Evolutionary conservation across 2,888 invertebrate genomes (phyloP).

Genomic region (Ophion ventricosus): DNA sequence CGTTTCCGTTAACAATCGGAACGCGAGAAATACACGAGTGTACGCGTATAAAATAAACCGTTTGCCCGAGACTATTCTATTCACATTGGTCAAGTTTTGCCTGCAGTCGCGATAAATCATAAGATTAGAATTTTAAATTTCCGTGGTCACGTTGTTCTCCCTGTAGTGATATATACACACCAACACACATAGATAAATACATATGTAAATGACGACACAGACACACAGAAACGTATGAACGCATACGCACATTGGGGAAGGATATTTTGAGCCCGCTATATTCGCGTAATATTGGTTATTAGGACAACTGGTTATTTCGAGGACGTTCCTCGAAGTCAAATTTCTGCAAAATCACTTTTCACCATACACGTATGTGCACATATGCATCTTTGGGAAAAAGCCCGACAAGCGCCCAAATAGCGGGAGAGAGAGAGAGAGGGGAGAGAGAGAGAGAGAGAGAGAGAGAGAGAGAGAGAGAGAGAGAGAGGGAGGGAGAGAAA

Average conservation of each 20-base stretch:
- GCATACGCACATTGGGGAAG: neutral
- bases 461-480: constrained; percentile 28
- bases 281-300: neutral
- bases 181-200: neutral
- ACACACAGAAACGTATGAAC: neutral
- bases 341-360: neutral
- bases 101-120: constrained; percentile 80
- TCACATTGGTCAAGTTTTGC: constrained; percentile 41
- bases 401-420: constrained; percentile 52
- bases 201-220: constrained; percentile 50
- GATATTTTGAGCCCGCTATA: neutral
- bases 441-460: constrained; percentile 31
- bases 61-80: constrained; percentile 36
- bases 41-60: constrained; percentile 38
- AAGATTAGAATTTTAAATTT: constrained; percentile 83
- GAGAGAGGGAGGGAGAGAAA: constrained; percentile 9
- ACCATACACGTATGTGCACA: neutral
- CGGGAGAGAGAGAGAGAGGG: constrained; percentile 23
- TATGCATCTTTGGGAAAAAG: constrained; percentile 65
- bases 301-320: neutral
- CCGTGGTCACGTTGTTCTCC: constrained; percentile 59
- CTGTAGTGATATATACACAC: constrained; percentile 25
- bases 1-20: constrained; percentile 77
- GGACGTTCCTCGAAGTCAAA: neutral
- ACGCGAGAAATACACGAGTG: constrained; percentile 73